phyloP scores from a whole-genome alignment of 2,113 vertebrate species.

The Larimichthys crocea region DNA sequence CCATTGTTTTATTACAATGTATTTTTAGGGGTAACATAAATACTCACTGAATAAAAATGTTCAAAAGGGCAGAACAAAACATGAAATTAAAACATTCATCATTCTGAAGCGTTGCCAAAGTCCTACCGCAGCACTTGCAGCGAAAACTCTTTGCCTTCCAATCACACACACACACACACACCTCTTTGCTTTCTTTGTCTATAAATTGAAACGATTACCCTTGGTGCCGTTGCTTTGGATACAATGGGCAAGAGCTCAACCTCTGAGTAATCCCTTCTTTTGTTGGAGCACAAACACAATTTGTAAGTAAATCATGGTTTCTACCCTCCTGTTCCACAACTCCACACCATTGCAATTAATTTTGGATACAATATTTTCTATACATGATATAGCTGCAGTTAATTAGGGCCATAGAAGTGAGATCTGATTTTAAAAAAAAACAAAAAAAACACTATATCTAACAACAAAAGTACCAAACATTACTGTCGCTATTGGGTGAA shows the following conservation, averaged over 20 bases:
- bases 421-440: not conserved
- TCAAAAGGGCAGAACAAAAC: slow-evolving; percentile 73
- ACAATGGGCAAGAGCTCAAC: slow-evolving; percentile 20
- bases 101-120: slow-evolving; percentile 61
- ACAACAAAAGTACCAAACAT: not conserved
- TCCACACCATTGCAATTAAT: slow-evolving; percentile 40
- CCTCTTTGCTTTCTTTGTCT: slow-evolving; percentile 19
- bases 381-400: not conserved
- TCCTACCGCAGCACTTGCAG: slow-evolving; percentile 38
- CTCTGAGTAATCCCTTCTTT: slow-evolving; percentile 22
- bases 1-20: slow-evolving; percentile 30
- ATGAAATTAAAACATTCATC: slow-evolving; percentile 76
- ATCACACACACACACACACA: slow-evolving; percentile 7
- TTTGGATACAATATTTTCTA: not conserved
- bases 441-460: too few relatives aligned
- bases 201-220: slow-evolving; percentile 49
- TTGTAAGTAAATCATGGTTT: slow-evolving; percentile 38
- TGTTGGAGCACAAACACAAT: slow-evolving; percentile 48
- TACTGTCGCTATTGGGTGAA: slow-evolving; percentile 7
- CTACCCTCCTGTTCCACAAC: not conserved
- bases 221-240: slow-evolving; percentile 36
- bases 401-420: not conserved
- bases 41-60: slow-evolving; percentile 55
- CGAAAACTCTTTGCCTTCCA: slow-evolving; percentile 17
- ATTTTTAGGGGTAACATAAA: slow-evolving; percentile 47